Conservation (phyloP, 2,797 vertebrate genomes). For the Myripristis murdjan region DNA sequence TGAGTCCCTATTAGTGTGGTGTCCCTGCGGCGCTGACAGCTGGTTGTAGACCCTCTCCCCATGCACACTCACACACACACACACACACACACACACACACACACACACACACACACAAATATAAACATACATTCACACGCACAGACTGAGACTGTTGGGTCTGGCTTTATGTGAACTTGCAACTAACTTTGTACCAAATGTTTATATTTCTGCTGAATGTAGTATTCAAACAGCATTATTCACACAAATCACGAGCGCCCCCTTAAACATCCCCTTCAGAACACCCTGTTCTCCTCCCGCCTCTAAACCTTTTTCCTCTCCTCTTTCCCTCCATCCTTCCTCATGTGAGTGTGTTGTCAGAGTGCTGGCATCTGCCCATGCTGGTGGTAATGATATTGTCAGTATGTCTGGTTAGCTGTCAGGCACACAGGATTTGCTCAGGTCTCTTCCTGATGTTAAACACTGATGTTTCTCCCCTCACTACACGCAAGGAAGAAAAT, state of each 20-base stretch:
- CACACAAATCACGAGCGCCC: constrained; percentile 37
- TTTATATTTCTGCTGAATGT: constrained; percentile 55
- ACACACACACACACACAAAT: background rate
- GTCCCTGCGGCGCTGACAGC: constrained; percentile 87
- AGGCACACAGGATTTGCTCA: constrained; percentile 73
- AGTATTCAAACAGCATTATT: constrained; percentile 62
- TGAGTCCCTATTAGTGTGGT: constrained; percentile 86
- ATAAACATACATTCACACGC: constrained; percentile 6
- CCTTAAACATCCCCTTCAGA: constrained; percentile 2
- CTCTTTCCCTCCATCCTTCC: constrained; percentile 46
- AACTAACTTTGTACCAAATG: constrained; percentile 49
- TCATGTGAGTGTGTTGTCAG: constrained; percentile 72
- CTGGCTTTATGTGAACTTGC: constrained; percentile 34
- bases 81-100: constrained; percentile 24
- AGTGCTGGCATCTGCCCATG: constrained; percentile 68
- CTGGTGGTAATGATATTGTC: constrained; percentile 84
- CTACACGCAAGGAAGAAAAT: constrained; percentile 70
- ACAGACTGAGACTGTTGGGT: constrained; percentile 21
- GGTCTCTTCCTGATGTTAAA: constrained; percentile 81
- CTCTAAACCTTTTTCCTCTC: constrained; percentile 42
- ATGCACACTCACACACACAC: constrained; percentile 54
- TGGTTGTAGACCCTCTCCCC: constrained; percentile 78
- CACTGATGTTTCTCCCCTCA: constrained; percentile 76
- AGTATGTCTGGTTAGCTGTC: constrained; percentile 81
- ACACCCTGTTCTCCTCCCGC: constrained; percentile 27